phyloP scores from a whole-genome alignment of 1,140 invertebrate genomes.

The Doryteuthis pealeii region DNA sequence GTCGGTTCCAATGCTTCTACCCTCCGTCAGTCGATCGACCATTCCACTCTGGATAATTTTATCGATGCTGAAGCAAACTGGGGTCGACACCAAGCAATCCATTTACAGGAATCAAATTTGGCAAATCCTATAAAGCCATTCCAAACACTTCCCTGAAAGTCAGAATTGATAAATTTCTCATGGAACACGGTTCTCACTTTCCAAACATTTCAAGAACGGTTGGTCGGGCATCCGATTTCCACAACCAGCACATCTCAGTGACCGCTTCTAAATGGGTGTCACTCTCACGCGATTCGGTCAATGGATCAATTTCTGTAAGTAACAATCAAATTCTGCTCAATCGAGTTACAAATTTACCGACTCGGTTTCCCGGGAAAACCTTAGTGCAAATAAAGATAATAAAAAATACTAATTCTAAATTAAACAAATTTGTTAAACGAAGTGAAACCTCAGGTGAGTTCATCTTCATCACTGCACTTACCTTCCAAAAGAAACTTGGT shows the following conservation, averaged over 20 bases:
- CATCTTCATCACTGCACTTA: too few species aligned
- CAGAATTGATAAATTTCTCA: slow-evolving; percentile 76
- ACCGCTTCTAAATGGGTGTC: not conserved
- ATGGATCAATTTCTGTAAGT: too few species aligned
- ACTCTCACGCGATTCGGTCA: too few species aligned
- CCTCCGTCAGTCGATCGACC: slow-evolving; percentile 77
- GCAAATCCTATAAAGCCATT: slow-evolving; percentile 65
- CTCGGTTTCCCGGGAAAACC: not conserved
- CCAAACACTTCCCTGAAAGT: slow-evolving; percentile 71
- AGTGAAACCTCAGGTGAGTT: too few species aligned
- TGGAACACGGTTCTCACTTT: slow-evolving; percentile 65
- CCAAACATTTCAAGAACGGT: slow-evolving; percentile 68
- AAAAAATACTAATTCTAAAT: not conserved
- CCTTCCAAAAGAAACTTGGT: not conserved
- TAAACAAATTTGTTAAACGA: too few species aligned
- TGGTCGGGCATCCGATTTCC: slow-evolving; percentile 61
- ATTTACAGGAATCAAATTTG: slow-evolving; percentile 76
- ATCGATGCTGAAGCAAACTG: slow-evolving; percentile 69
- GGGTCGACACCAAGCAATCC: slow-evolving; percentile 76
- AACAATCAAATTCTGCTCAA: too few species aligned
- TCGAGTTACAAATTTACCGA: too few species aligned
- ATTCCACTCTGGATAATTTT: slow-evolving; percentile 74
- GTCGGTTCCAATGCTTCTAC: slow-evolving; percentile 73
- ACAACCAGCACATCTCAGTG: slow-evolving; percentile 10
- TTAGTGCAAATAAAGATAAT: not conserved